A percentile compares a stretch with the other conserved stretches of the same genome.
Evolutionary conservation across 2,797 vertebrate genomes (phyloP).

Genomic region (Echiichthys vipera): DNA sequence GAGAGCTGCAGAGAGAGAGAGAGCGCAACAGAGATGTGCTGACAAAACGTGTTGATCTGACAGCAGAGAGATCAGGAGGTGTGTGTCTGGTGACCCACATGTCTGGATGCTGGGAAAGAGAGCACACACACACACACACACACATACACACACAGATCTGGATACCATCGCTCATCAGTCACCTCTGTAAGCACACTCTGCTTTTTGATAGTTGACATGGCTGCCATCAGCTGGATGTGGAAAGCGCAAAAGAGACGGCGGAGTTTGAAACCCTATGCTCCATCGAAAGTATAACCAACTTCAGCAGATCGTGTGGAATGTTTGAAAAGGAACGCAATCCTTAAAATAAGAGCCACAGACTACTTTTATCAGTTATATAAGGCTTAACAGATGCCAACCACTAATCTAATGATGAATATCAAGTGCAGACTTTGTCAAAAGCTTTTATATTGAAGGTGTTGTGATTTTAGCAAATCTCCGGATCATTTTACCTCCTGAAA

Average conservation of each 20-base stretch:
- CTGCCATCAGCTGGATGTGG: conserved; percentile 71
- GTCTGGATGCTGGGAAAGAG: conserved; percentile 43
- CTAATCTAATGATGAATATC: conserved; percentile 83
- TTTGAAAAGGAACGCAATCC: conserved; percentile 77
- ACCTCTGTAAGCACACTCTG: conserved; percentile 52
- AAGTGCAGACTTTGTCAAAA: conserved; percentile 77
- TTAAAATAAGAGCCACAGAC: conserved; percentile 74
- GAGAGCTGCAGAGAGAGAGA: conserved; percentile 39
- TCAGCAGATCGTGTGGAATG: conserved; percentile 76
- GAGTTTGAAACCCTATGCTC: conserved; percentile 70
- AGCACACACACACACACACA: conserved; percentile 15
- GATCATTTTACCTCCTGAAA: conserved; percentile 77
- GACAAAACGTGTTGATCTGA: conserved; percentile 79
- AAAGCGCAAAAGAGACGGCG: conserved; percentile 56
- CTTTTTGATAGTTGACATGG: conserved; percentile 76
- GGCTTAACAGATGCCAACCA: conserved; percentile 66
- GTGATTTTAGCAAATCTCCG: conserved; percentile 77
- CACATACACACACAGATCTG: conserved; percentile 48
- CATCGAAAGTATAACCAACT: conserved; percentile 66
- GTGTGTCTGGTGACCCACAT: conserved; percentile 73
- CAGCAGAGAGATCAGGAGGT: conserved; percentile 59
- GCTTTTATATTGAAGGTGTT: conserved; percentile 77
- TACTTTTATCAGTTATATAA: conserved; percentile 79
- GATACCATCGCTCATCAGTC: conserved; percentile 73
- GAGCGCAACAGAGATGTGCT: conserved; percentile 60